Conservation (phyloP, 2,113 vertebrate genomes). For the Lophura nycthemera region DNA sequence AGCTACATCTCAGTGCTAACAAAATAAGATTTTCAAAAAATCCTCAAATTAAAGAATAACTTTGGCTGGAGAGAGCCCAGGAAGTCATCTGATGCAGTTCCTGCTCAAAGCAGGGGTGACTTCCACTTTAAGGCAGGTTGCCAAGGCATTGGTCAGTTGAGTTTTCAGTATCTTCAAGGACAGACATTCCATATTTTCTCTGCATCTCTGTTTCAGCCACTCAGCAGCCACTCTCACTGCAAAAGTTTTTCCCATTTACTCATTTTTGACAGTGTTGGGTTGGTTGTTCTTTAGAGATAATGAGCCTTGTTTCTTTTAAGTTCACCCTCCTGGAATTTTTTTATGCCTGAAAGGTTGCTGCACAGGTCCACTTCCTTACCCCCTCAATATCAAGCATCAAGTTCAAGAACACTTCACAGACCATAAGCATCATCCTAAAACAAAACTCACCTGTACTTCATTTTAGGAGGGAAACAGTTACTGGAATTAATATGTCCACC, state of each 20-base stretch:
- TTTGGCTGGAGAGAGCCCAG: neutral
- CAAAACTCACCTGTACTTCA: neutral
- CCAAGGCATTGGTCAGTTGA: neutral
- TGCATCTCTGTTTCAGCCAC: neutral
- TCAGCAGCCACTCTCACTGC: neutral
- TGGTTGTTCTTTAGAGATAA: neutral
- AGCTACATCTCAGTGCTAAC: neutral
- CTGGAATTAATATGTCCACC: neutral
- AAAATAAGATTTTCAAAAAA: neutral
- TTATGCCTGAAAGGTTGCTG: neutral
- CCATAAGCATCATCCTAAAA: neutral
- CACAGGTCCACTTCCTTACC: neutral
- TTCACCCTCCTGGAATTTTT: neutral
- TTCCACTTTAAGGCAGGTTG: neutral
- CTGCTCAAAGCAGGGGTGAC: neutral
- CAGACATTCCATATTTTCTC: neutral
- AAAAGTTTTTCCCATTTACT: neutral
- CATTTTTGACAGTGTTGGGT: neutral
- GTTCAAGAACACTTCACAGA: neutral
- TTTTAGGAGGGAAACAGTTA: neutral
- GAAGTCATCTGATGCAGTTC: neutral
- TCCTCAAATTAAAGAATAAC: neutral
- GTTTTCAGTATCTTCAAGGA: neutral
- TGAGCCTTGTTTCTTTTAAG: neutral
- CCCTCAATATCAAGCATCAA: neutral